phyloP scores from a whole-genome alignment of 2,797 vertebrate species.

The Okamejei kenojei region DNA sequence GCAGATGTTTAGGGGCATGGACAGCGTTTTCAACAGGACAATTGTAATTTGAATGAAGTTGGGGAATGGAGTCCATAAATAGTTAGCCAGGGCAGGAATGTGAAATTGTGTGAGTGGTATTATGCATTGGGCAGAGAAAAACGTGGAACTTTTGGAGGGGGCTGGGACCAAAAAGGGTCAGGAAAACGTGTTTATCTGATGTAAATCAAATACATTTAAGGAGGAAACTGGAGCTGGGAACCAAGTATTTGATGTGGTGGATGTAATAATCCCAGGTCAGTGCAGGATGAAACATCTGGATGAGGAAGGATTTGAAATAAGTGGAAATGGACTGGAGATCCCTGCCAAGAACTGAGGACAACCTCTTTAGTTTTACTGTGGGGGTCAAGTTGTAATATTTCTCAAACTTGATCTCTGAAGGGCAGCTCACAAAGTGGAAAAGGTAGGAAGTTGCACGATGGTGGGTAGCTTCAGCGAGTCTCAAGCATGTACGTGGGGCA shows the following conservation, averaged over 20 bases:
- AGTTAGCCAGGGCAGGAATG: not conserved
- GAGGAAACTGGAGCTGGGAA: not conserved
- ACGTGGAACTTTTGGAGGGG: not conserved
- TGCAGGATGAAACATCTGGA: not conserved
- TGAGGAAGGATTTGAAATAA: not conserved
- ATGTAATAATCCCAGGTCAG: not conserved
- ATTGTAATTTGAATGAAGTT: too few relatives aligned
- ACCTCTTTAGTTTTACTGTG: not conserved
- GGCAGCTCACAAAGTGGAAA: not conserved
- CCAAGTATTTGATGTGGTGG: not conserved
- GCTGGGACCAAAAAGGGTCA: not conserved
- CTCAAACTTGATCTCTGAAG: not conserved
- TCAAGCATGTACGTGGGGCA: not conserved
- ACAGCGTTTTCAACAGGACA: too few relatives aligned
- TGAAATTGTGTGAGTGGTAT: not conserved
- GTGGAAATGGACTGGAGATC: not conserved
- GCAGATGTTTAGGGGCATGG: too few relatives aligned
- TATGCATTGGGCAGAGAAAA: not conserved
- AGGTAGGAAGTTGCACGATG: not conserved
- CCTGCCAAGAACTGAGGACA: not conserved
- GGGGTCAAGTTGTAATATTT: not conserved
- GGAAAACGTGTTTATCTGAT: not conserved
- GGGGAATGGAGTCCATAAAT: not conserved
- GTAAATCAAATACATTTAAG: too few relatives aligned
- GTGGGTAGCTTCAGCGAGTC: not conserved